Percentiles rank a stretch among this genome's conserved stretches.
phyloP scores from a whole-genome alignment of 2,797 vertebrate genomes.

The Mionectes olivaceus region DNA sequence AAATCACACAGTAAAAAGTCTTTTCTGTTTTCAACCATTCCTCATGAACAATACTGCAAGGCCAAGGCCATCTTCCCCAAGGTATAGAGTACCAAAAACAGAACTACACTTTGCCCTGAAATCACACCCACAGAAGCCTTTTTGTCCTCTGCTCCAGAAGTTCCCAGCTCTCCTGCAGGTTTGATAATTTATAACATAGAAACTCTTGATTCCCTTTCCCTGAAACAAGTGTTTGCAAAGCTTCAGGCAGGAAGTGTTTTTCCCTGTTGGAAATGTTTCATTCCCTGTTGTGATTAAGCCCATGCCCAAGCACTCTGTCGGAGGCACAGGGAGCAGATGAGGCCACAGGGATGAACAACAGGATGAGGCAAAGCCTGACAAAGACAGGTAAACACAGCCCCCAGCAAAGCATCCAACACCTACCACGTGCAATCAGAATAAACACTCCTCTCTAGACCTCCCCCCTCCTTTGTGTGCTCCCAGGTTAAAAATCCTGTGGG shows the following conservation, averaged over 20 bases:
- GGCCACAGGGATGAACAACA: neutral
- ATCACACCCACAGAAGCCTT: neutral
- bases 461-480: neutral
- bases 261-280: neutral
- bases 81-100: neutral
- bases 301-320: neutral
- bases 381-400: neutral
- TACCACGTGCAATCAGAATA: neutral
- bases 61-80: neutral
- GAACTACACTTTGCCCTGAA: neutral
- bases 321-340: neutral
- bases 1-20: neutral
- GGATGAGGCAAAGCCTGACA: neutral
- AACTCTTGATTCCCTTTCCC: neutral
- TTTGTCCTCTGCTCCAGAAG: neutral
- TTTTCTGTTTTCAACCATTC: neutral
- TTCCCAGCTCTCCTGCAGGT: neutral
- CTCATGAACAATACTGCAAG: neutral
- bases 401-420: neutral
- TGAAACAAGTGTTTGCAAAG: neutral
- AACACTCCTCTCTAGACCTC: neutral
- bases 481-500: neutral
- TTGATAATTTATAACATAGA: neutral
- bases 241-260: neutral
- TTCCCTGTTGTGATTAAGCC: neutral